Evolutionary conservation across 2,113 vertebrate species (phyloP).

Genomic region (Gambusia affinis): DNA sequence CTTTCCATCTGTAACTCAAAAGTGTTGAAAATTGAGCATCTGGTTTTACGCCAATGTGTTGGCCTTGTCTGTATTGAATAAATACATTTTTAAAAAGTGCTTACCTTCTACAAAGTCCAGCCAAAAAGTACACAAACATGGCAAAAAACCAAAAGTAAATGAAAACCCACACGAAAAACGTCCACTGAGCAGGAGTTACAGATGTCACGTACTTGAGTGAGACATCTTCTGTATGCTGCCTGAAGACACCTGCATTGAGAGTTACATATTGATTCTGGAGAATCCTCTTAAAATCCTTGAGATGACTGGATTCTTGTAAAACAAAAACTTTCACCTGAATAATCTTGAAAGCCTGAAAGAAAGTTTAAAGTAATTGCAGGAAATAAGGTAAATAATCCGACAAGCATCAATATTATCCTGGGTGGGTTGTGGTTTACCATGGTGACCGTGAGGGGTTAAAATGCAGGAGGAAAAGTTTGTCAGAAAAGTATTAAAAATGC

Average conservation of each 20-base stretch:
- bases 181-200: slow-evolving; percentile 67
- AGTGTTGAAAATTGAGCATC: background rate
- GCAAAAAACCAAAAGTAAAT: slow-evolving; percentile 59
- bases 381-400: slow-evolving; percentile 49
- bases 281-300: background rate
- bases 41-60: too few species aligned
- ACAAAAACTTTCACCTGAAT: slow-evolving; percentile 54
- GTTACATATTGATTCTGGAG: background rate
- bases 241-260: slow-evolving; percentile 59
- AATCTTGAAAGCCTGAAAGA: slow-evolving; percentile 46
- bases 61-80: too few species aligned
- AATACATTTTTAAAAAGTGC: background rate
- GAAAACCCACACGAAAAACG: slow-evolving; percentile 71
- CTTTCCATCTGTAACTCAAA: background rate
- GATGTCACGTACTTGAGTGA: slow-evolving; percentile 59
- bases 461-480: slow-evolving; percentile 6
- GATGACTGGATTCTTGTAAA: background rate
- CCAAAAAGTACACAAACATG: slow-evolving; percentile 65
- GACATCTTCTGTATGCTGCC: slow-evolving; percentile 62
- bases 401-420: slow-evolving; percentile 56
- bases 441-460: slow-evolving; percentile 16
- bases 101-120: slow-evolving; percentile 72
- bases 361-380: slow-evolving; percentile 49
- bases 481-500: background rate
- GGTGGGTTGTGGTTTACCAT: slow-evolving; percentile 36